Percentiles rank a stretch among this genome's conserved stretches.
These are phyloP conservation scores for Archaeoteleia sp. DNA, from an alignment of 2,888 invertebrate species.

Conservation along the genomic window DNA sequence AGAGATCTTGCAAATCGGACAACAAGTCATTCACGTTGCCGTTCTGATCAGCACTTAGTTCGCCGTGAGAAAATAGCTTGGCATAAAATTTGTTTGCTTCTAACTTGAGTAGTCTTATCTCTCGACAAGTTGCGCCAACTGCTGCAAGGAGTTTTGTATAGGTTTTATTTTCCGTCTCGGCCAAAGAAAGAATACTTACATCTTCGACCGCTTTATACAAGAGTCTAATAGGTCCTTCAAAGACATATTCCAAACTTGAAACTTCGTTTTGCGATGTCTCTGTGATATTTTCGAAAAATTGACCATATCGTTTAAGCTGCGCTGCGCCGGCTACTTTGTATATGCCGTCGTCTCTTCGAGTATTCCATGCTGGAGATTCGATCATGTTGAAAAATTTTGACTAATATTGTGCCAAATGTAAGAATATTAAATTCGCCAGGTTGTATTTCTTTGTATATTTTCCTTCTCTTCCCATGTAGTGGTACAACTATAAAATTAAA, in stretches of 20 bases:
- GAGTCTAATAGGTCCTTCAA: slow-evolving; percentile 69
- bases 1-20: slow-evolving; percentile 68
- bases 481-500: too few relatives aligned
- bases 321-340: slow-evolving; percentile 76
- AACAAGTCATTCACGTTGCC: slow-evolving; percentile 62
- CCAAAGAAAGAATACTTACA: slow-evolving; percentile 81
- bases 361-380: slow-evolving; percentile 66
- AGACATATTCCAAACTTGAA: slow-evolving; percentile 62
- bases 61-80: slow-evolving; percentile 72
- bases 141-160: slow-evolving; percentile 87
- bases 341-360: slow-evolving; percentile 68
- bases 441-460: not conserved
- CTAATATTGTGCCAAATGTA: not conserved
- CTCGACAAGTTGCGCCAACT: slow-evolving; percentile 86
- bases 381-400: slow-evolving; percentile 62
- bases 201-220: slow-evolving; percentile 79
- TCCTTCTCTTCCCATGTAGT: too few relatives aligned
- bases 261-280: slow-evolving; percentile 59
- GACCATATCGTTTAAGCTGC: slow-evolving; percentile 77
- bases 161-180: slow-evolving; percentile 88
- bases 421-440: not conserved
- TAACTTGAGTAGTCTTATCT: slow-evolving; percentile 81
- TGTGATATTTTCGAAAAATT: slow-evolving; percentile 76
- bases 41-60: slow-evolving; percentile 72
- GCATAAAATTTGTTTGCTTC: slow-evolving; percentile 80